Percentiles rank a stretch among this genome's conserved stretches.
phyloP scores from a whole-genome alignment of 2,797 vertebrate species.

The Neosilurus mollespiculum region DNA sequence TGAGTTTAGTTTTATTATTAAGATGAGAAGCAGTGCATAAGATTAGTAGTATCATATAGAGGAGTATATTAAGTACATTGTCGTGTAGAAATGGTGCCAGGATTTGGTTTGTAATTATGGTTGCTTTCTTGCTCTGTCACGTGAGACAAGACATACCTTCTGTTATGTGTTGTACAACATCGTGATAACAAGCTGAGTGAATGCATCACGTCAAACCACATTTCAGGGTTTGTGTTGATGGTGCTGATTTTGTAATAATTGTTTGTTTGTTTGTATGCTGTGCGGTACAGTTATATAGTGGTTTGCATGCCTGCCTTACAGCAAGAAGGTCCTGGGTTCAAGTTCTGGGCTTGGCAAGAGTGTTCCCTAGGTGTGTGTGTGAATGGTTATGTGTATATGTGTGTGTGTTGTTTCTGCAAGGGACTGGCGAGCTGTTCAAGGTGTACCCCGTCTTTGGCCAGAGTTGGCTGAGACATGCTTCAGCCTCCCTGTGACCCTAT shows the following conservation, averaged over 20 bases:
- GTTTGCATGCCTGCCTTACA: too few relatives aligned
- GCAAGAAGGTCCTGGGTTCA: too few relatives aligned
- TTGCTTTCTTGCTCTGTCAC: slow-evolving; percentile 26
- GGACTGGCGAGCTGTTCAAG: too few relatives aligned
- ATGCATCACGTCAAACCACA: slow-evolving; percentile 61
- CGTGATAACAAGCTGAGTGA: slow-evolving; percentile 67
- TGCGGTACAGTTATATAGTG: too few relatives aligned
- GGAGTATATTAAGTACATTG: not conserved
- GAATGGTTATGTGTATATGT: too few relatives aligned
- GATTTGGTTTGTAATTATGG: not conserved
- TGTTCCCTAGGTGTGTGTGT: too few relatives aligned
- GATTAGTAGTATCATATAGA: not conserved
- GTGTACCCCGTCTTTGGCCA: too few relatives aligned
- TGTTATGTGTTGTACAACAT: slow-evolving; percentile 63
- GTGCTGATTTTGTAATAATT: slow-evolving; percentile 1
- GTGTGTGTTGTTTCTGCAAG: too few relatives aligned
- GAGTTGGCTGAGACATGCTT: too few relatives aligned
- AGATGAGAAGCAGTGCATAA: not conserved
- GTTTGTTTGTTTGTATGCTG: not conserved
- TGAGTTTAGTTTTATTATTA: not conserved
- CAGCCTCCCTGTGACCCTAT: too few relatives aligned
- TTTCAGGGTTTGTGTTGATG: slow-evolving; percentile 42
- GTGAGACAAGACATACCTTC: slow-evolving; percentile 56
- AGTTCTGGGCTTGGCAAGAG: too few relatives aligned
- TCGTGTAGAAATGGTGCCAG: not conserved